These are phyloP conservation scores for Agrotis clavis DNA, from an alignment of 2,888 invertebrate species.

Conservation along the genomic window DNA sequence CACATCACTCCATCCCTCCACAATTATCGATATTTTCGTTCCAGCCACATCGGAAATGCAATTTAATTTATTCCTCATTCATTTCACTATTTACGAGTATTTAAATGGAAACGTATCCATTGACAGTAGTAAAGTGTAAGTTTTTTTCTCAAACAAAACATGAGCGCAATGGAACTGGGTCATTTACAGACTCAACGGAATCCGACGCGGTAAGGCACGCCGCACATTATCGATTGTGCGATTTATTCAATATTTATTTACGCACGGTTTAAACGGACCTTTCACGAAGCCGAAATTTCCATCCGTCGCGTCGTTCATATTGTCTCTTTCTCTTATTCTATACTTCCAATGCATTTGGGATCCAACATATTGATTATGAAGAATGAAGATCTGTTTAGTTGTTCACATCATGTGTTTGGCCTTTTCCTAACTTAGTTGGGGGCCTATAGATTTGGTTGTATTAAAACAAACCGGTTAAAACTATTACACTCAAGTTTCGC, in stretches of 20 bases:
- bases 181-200: conserved; percentile 32
- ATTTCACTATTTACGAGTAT: conserved; percentile 27
- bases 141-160: conserved; percentile 44
- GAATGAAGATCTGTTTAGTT: too few relatives aligned
- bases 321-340: too few relatives aligned
- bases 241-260: background rate
- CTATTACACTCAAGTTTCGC: too few relatives aligned
- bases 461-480: too few relatives aligned
- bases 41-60: background rate
- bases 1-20: background rate
- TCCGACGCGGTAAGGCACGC: conserved; percentile 15
- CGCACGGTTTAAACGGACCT: too few relatives aligned
- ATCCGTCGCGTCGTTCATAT: too few relatives aligned
- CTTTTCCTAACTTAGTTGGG: too few relatives aligned
- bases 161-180: conserved; percentile 32
- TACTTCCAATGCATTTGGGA: too few relatives aligned
- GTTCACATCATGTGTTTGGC: too few relatives aligned
- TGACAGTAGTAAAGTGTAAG: conserved; percentile 28
- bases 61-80: background rate
- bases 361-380: too few relatives aligned
- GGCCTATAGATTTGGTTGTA: too few relatives aligned
- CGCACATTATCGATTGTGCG: conserved; percentile 15
- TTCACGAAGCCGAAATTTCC: too few relatives aligned
- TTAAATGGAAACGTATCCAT: conserved; percentile 30
- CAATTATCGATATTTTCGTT: background rate